Evolutionary conservation across 2,113 vertebrate genomes (phyloP).

Genomic region (Nipponia nippon): DNA sequence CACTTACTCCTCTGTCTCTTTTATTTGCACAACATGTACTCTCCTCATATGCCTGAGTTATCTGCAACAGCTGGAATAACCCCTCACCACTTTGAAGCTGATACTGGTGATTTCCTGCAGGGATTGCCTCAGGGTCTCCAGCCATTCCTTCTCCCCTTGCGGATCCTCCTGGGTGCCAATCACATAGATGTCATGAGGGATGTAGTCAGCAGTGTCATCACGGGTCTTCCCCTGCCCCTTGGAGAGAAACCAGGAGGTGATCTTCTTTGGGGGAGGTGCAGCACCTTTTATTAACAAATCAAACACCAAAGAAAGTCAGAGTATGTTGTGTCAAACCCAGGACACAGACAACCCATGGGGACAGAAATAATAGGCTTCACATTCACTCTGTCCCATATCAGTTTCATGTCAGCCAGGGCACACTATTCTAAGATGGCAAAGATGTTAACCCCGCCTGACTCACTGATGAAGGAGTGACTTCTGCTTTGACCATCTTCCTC

Average conservation of each 20-base stretch:
- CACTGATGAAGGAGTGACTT: neutral
- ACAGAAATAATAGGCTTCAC: neutral
- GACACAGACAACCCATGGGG: neutral
- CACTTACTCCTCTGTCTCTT: neutral
- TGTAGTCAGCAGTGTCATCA: slow-evolving; percentile 93
- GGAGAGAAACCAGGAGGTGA: slow-evolving; percentile 94
- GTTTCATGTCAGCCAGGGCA: neutral
- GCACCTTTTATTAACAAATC: slow-evolving; percentile 82
- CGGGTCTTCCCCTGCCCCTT: slow-evolving; percentile 93
- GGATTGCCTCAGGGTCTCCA: slow-evolving; percentile 82
- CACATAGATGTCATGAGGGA: slow-evolving; percentile 96
- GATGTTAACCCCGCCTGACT: neutral
- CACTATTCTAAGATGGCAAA: neutral
- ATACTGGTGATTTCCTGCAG: slow-evolving; percentile 91
- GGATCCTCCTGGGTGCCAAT: slow-evolving; percentile 96
- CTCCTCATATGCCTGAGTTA: neutral
- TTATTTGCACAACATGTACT: neutral
- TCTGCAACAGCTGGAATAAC: neutral
- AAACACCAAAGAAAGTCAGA: slow-evolving; percentile 56
- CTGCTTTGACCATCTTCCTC: neutral
- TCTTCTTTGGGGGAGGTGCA: slow-evolving; percentile 84
- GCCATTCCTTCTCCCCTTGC: slow-evolving; percentile 90
- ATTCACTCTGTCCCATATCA: accelerated
- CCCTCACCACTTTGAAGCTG: slow-evolving; percentile 89
- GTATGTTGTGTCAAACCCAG: neutral